Conservation (phyloP, 2,888 invertebrate genomes). For the Elmis aenea region DNA sequence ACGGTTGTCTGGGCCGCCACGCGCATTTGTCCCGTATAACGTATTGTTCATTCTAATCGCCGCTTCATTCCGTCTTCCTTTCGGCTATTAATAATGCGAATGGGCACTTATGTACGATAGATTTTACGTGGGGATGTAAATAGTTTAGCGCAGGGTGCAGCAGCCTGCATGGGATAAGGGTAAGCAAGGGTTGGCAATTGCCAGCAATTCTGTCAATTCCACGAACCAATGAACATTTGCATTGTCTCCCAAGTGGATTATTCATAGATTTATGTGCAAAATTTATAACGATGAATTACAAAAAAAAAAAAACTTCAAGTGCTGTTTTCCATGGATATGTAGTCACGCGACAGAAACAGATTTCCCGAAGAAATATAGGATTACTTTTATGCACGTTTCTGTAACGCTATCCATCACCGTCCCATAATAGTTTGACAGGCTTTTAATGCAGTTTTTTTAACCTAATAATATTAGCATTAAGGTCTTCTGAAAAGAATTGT, state of each 20-base stretch:
- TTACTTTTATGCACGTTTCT: no score
- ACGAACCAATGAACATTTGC: conserved; percentile 19
- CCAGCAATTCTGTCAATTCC: conserved; percentile 17
- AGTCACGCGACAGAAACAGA: no score
- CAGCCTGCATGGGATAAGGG: conserved; percentile 15
- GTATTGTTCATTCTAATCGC: conserved; percentile 16
- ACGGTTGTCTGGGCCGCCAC: conserved; percentile 37
- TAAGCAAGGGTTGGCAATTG: conserved; percentile 19
- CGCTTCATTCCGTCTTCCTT: conserved; percentile 13
- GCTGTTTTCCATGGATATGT: no score
- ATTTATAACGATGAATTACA: no score
- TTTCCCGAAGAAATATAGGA: no score
- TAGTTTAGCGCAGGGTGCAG: conserved; percentile 12
- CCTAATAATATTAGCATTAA: no score
- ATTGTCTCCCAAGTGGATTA: conserved; percentile 14
- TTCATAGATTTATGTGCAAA: conserved; percentile 14
- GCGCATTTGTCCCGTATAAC: conserved; percentile 24
- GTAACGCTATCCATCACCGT: no score
- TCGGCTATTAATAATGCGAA: conserved; percentile 12
- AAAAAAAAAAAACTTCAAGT: no score
- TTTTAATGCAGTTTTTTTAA: no score
- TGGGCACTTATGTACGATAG: conserved; percentile 10
- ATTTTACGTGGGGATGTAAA: conserved; percentile 11
- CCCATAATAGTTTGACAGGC: no score
- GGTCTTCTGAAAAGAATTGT: no score